Evolutionary conservation across 92 coral and sea anemone genomes (phyloP).

Genomic region (Porites cylindrica): DNA sequence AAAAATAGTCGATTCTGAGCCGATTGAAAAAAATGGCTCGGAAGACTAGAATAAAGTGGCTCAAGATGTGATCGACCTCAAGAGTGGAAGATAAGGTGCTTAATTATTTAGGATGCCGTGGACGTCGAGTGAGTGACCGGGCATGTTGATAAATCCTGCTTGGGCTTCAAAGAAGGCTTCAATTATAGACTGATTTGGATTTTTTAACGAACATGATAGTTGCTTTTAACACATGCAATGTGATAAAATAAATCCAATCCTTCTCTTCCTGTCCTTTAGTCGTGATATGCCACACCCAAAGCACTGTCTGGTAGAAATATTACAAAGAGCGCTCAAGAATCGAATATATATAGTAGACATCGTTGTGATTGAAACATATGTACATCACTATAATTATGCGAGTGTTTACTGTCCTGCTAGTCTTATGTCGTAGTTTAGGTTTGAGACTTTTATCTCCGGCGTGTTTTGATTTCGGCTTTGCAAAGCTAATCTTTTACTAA

Average conservation of each 20-base stretch:
- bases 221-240: background rate
- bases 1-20: background rate
- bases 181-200: background rate
- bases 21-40: background rate
- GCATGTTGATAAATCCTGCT: background rate
- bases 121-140: background rate
- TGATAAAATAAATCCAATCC: background rate
- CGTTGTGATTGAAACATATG: too few species aligned
- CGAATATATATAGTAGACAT: too few species aligned
- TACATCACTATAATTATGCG: too few species aligned
- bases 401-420: too few species aligned
- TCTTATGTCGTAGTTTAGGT: background rate
- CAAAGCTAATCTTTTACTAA: background rate
- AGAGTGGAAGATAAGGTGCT: background rate
- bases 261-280: too few species aligned
- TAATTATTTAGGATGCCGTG: background rate
- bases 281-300: too few species aligned
- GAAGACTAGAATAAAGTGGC: background rate
- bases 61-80: background rate
- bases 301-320: too few species aligned
- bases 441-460: background rate
- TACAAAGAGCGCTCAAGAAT: too few species aligned
- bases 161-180: background rate
- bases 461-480: conserved; percentile 14
- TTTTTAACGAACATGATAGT: background rate